Percentiles rank a stretch among this genome's conserved stretches.
Evolutionary conservation across 1,140 invertebrate genomes (phyloP).

Genomic region (Physella acuta): DNA sequence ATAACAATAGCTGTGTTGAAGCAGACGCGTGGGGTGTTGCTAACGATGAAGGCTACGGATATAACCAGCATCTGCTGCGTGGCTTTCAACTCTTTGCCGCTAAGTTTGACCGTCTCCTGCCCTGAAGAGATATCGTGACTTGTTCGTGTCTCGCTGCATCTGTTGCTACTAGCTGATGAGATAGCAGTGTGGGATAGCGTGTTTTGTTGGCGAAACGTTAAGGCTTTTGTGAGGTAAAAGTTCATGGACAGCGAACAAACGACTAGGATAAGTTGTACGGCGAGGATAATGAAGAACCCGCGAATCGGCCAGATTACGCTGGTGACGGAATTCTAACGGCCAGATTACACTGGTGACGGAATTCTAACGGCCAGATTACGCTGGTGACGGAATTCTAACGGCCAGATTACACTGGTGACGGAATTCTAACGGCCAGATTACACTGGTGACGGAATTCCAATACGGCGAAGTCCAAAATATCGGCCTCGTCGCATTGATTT

Average conservation of each 20-base stretch:
- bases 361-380: too few relatives aligned
- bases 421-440: too few relatives aligned
- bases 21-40: not conserved
- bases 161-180: not conserved
- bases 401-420: too few relatives aligned
- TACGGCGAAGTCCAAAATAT: not conserved
- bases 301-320: not conserved
- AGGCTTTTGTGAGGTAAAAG: not conserved
- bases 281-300: not conserved
- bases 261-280: not conserved
- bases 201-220: not conserved
- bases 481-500: not conserved
- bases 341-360: too few relatives aligned
- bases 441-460: not conserved
- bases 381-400: too few relatives aligned
- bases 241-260: not conserved
- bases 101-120: too few relatives aligned
- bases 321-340: too few relatives aligned
- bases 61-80: not conserved
- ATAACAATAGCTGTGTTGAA: too few relatives aligned
- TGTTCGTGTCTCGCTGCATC: not conserved
- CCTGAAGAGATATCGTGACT: not conserved
- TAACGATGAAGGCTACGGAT: not conserved
- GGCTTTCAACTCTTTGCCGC: not conserved
- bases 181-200: too few relatives aligned